phyloP scores from a whole-genome alignment of 1,140 invertebrate genomes.

The Galendromus occidentalis region DNA sequence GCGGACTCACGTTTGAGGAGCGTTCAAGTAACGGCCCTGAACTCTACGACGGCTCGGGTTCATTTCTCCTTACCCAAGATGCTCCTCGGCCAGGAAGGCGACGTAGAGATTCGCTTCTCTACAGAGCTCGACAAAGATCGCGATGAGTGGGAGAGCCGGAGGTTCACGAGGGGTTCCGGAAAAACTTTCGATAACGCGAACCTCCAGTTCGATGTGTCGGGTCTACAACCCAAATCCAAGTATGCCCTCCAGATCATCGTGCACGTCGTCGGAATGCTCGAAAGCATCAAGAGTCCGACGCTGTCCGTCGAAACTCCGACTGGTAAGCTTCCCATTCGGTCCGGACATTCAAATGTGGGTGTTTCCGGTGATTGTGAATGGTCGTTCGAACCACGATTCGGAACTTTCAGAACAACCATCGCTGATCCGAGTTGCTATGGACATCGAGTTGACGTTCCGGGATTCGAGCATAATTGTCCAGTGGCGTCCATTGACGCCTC shows the following conservation, averaged over 20 bases:
- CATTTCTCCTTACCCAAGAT: constrained; percentile 51
- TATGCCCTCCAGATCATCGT: constrained; percentile 35
- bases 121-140: constrained; percentile 18
- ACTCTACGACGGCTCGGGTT: constrained; percentile 51
- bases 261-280: constrained; percentile 19
- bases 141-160: constrained; percentile 48
- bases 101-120: constrained; percentile 21
- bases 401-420: constrained; percentile 28
- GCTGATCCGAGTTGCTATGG: constrained; percentile 45
- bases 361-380: background rate
- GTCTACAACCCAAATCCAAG: constrained; percentile 49
- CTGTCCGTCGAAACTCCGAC: constrained; percentile 17
- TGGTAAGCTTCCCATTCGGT: constrained; percentile 13
- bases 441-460: constrained; percentile 45
- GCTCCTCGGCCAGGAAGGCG: constrained; percentile 35
- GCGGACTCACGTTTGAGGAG: constrained; percentile 20
- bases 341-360: background rate
- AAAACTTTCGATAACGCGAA: constrained; percentile 59
- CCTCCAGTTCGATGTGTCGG: constrained; percentile 54
- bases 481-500: constrained; percentile 58
- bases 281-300: constrained; percentile 20
- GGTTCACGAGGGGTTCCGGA: constrained; percentile 51
- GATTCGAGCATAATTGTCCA: constrained; percentile 52
- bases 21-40: constrained; percentile 35
- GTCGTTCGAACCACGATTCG: background rate